Conservation (phyloP, 2,888 invertebrate genomes). For the Trileptium ribeirensis region DNA sequence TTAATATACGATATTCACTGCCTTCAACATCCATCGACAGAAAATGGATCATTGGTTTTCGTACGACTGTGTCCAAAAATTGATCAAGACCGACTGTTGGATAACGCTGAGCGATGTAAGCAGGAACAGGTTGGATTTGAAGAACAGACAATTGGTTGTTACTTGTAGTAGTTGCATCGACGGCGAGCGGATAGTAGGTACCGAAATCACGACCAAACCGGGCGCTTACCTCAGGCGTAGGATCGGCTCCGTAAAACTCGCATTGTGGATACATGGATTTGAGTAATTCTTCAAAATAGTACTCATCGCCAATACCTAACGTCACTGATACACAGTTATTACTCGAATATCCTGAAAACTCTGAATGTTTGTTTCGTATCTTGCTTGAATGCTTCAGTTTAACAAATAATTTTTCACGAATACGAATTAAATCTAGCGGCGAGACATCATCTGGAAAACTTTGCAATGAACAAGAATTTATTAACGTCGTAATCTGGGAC, state of each 20-base stretch:
- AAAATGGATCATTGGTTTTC: constrained; percentile 13
- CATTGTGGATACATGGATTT: constrained; percentile 17
- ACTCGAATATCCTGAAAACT: no score
- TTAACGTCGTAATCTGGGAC: no score
- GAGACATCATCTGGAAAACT: no score
- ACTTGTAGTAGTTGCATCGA: background rate
- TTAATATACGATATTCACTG: constrained; percentile 19
- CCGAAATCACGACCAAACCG: constrained; percentile 20
- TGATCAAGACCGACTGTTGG: background rate
- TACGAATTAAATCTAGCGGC: no score
- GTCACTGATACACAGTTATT: no score
- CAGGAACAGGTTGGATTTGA: no score
- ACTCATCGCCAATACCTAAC: constrained; percentile 25
- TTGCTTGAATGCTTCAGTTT: no score
- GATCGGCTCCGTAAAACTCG: constrained; percentile 27
- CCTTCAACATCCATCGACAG: constrained; percentile 28
- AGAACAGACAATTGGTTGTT: background rate
- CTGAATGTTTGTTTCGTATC: no score
- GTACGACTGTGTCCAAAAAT: background rate
- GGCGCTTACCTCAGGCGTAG: constrained; percentile 10
- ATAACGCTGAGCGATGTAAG: background rate
- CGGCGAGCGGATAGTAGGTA: constrained; percentile 13
- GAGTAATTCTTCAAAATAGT: constrained; percentile 4
- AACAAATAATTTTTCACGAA: no score
- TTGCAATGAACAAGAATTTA: no score